phyloP scores from a whole-genome alignment of 2,888 invertebrate species.

The Caenorhabditis imperialis region DNA sequence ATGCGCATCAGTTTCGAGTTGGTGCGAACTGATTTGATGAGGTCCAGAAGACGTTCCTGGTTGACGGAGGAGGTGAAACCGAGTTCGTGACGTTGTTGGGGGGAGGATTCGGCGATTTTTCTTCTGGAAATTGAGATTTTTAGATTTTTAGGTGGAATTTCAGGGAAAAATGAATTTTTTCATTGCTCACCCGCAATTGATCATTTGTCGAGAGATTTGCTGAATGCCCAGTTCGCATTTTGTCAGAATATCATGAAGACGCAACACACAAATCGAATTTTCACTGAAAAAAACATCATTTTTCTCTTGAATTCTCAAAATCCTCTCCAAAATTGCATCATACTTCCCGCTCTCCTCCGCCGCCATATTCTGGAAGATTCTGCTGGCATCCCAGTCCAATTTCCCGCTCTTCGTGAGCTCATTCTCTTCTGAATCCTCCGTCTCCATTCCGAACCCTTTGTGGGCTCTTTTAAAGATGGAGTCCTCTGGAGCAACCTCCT shows the following conservation, averaged over 20 bases:
- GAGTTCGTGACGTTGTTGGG: constrained; percentile 11
- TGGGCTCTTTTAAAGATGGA: too few species aligned
- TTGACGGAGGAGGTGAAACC: constrained; percentile 14
- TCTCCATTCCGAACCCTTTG: too few species aligned
- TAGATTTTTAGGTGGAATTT: too few species aligned
- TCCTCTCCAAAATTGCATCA: not conserved
- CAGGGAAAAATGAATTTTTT: too few species aligned
- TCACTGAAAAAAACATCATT: constrained; percentile 14
- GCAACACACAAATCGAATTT: constrained; percentile 29
- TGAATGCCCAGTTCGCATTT: constrained; percentile 17
- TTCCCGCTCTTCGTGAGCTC: constrained; percentile 10
- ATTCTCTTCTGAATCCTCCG: too few species aligned
- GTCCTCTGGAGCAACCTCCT: too few species aligned
- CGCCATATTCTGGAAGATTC: constrained; percentile 25
- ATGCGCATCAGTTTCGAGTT: constrained; percentile 14
- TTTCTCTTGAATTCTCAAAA: not conserved
- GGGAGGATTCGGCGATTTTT: not conserved
- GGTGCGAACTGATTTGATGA: constrained; percentile 11
- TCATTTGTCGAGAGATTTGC: constrained; percentile 28
- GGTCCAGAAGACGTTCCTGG: not conserved
- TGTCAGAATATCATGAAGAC: constrained; percentile 31
- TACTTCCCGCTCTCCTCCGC: constrained; percentile 15
- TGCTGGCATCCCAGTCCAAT: constrained; percentile 30
- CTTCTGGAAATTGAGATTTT: constrained; percentile 11
- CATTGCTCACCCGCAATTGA: constrained; percentile 25